Conservation (phyloP, 1,140 invertebrate species). For the Pantala flavescens region DNA sequence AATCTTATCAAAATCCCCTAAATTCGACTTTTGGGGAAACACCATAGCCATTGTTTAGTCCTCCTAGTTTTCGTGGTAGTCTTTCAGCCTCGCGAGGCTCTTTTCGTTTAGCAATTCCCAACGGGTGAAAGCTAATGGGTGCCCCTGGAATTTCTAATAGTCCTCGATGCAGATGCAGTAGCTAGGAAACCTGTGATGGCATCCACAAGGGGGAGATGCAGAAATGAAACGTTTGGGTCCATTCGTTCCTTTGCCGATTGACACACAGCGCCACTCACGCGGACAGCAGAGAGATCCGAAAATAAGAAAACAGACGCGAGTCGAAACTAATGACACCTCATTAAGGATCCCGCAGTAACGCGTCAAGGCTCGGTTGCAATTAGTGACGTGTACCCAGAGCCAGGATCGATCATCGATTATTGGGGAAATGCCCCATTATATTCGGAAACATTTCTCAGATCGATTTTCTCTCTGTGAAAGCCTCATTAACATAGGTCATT, state of each 20-base stretch:
- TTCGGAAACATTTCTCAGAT: neutral
- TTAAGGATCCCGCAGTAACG: slow-evolving; percentile 3
- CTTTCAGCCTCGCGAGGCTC: too few species aligned
- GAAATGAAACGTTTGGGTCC: neutral
- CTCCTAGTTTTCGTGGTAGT: too few species aligned
- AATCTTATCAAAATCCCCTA: too few species aligned
- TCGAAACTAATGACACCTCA: slow-evolving; percentile 4
- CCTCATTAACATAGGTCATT: slow-evolving; percentile 9
- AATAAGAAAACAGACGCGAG: slow-evolving; percentile 6
- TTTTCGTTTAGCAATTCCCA: too few species aligned
- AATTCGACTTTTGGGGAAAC: too few species aligned
- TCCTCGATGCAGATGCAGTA: too few species aligned
- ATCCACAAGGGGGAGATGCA: too few species aligned
- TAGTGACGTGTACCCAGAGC: neutral
- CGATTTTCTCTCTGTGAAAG: neutral
- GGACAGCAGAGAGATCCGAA: neutral
- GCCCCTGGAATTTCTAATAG: too few species aligned
- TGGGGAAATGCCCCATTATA: slow-evolving; percentile 8
- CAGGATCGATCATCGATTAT: neutral
- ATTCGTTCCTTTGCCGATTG: neutral
- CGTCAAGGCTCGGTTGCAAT: slow-evolving; percentile 7
- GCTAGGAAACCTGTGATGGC: too few species aligned
- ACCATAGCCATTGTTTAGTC: too few species aligned
- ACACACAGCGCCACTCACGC: neutral
- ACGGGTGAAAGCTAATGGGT: too few species aligned